phyloP scores from a whole-genome alignment of 2,113 vertebrate genomes.

The Chloebia gouldiae region DNA sequence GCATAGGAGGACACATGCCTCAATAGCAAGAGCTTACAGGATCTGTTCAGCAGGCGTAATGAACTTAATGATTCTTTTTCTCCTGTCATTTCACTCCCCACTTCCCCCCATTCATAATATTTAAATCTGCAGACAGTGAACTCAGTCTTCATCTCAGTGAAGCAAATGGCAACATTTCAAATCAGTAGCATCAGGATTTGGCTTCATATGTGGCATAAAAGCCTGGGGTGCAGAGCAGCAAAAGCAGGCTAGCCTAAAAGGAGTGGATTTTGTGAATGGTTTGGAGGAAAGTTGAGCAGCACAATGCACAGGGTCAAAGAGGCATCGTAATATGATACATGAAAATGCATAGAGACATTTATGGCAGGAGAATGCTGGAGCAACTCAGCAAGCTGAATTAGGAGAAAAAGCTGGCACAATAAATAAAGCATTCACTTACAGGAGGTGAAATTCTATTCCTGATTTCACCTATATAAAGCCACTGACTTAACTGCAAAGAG shows the following conservation, averaged over 20 bases:
- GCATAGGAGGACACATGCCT: not conserved
- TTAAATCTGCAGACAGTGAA: constrained; percentile 38
- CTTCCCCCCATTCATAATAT: constrained; percentile 24
- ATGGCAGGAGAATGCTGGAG: not conserved
- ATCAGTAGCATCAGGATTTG: not conserved
- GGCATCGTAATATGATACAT: accelerated
- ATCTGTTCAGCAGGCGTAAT: not conserved
- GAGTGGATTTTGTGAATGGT: not conserved
- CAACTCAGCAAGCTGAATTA: not conserved
- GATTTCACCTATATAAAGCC: not conserved
- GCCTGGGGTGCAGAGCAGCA: not conserved
- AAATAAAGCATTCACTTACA: not conserved
- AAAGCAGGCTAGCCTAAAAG: not conserved
- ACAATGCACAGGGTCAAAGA: not conserved
- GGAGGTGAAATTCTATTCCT: not conserved
- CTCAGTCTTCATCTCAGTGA: not conserved
- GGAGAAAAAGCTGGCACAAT: not conserved
- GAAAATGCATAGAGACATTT: not conserved
- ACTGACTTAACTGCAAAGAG: not conserved
- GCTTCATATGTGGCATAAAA: not conserved
- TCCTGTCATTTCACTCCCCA: not conserved
- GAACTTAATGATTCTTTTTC: constrained; percentile 11
- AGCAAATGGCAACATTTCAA: constrained; percentile 14
- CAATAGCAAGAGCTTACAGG: not conserved
- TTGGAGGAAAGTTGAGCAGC: constrained; percentile 5